Conservation (phyloP, 2,888 invertebrate genomes). For the Limnephilus marmoratus region DNA sequence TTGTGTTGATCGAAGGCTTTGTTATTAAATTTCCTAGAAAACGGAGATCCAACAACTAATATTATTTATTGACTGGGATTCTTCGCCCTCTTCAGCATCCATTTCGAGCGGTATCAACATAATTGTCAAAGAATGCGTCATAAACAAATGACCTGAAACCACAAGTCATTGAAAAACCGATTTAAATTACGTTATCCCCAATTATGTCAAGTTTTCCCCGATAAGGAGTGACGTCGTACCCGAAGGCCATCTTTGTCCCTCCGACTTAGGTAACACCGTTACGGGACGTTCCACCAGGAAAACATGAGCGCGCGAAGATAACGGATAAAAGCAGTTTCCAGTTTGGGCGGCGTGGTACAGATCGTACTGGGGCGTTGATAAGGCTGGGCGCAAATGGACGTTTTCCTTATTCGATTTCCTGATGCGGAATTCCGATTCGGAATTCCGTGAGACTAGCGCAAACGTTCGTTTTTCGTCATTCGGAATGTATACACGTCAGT, state of each 20-base stretch:
- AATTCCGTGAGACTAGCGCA: too few species aligned
- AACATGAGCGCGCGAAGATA: background rate
- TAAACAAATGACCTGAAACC: background rate
- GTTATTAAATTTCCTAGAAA: background rate
- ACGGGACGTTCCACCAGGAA: constrained; percentile 45
- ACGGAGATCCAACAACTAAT: too few species aligned
- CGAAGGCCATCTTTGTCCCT: background rate
- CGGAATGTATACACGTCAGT: too few species aligned
- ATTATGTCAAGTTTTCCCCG: background rate
- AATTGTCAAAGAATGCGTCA: too few species aligned
- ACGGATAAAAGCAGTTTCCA: background rate
- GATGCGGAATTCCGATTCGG: too few species aligned
- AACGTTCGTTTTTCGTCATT: too few species aligned
- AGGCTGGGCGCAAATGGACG: too few species aligned
- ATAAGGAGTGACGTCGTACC: background rate
- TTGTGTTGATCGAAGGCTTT: too few species aligned
- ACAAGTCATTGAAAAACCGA: background rate
- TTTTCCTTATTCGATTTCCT: too few species aligned
- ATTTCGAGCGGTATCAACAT: too few species aligned
- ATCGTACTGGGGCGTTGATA: background rate
- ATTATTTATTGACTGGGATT: too few species aligned
- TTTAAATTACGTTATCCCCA: background rate
- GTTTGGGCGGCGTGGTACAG: background rate
- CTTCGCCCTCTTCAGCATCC: too few species aligned
- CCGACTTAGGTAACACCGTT: constrained; percentile 49